Conservation (phyloP, 2,113 vertebrate genomes). For the Kobus ellipsiprymnus region DNA sequence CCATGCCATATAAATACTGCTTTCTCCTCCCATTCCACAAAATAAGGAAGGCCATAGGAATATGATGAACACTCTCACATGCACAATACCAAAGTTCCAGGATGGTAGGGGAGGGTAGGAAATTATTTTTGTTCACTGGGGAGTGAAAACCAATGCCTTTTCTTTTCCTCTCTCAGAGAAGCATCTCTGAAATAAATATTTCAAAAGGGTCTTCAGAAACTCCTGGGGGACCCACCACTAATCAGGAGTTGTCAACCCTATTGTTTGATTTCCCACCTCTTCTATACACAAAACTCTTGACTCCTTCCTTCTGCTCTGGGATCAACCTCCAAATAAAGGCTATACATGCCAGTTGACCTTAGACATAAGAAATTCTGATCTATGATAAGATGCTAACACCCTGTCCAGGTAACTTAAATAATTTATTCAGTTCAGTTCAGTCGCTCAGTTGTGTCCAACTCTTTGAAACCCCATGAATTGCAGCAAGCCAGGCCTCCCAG, state of each 20-base stretch:
- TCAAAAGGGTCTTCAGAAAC: neutral
- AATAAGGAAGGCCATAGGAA: rapidly evolving
- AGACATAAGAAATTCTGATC: neutral
- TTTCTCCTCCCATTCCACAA: neutral
- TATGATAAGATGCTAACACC: neutral
- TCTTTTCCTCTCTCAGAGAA: neutral
- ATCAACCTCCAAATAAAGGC: neutral
- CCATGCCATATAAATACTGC: neutral
- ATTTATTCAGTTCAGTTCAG: neutral
- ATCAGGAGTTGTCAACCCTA: neutral
- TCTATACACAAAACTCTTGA: neutral
- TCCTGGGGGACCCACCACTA: neutral
- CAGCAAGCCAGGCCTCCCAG: too few relatives aligned
- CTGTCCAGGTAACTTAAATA: neutral
- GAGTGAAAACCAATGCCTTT: neutral
- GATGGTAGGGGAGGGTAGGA: neutral
- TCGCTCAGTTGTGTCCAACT: too few relatives aligned
- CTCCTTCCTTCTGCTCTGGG: neutral
- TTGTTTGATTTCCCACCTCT: neutral
- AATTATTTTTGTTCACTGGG: neutral
- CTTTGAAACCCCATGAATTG: too few relatives aligned
- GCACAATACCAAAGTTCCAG: neutral
- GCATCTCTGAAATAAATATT: neutral
- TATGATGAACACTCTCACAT: neutral
- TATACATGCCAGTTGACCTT: neutral